A percentile compares a stretch with the other conserved stretches of the same genome.
Evolutionary conservation across 1,140 invertebrate genomes (phyloP).

Genomic region (Diabrotica undecimpunctata): DNA sequence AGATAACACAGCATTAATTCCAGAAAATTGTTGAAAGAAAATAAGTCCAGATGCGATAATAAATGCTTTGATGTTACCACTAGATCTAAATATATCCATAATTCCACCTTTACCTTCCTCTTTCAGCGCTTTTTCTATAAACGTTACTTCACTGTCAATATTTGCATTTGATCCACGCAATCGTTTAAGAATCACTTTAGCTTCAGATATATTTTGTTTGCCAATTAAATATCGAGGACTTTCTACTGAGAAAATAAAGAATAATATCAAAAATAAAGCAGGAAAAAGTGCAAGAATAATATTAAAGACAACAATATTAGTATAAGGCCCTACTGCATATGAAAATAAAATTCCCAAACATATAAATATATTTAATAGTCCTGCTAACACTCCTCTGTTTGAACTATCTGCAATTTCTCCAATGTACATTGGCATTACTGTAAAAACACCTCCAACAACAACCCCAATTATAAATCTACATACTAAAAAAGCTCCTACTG

Average conservation of each 20-base stretch:
- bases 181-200: conserved; percentile 56
- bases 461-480: conserved; percentile 49
- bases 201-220: conserved; percentile 58
- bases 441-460: conserved; percentile 49
- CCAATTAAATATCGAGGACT: conserved; percentile 68
- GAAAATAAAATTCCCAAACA: conserved; percentile 38
- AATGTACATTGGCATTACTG: conserved; percentile 52
- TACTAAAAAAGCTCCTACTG: conserved; percentile 65
- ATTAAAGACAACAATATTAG: conserved; percentile 55
- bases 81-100: conserved; percentile 55
- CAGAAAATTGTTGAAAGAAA: conserved; percentile 71
- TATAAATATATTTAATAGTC: conserved; percentile 35
- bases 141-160: conserved; percentile 41
- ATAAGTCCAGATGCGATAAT: conserved; percentile 67
- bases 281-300: conserved; percentile 50
- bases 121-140: conserved; percentile 26
- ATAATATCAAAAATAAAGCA: conserved; percentile 51
- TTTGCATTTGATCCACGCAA: conserved; percentile 57
- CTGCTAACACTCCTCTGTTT: conserved; percentile 34
- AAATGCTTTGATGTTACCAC: conserved; percentile 59
- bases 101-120: conserved; percentile 46
- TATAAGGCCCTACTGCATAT: conserved; percentile 58
- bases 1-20: conserved; percentile 80
- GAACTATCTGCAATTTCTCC: conserved; percentile 50
- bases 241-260: conserved; percentile 59